Base-by-base conservation (phyloP, 2,797 vertebrate genomes). In the Paramormyrops hopkinsi region DNA sequence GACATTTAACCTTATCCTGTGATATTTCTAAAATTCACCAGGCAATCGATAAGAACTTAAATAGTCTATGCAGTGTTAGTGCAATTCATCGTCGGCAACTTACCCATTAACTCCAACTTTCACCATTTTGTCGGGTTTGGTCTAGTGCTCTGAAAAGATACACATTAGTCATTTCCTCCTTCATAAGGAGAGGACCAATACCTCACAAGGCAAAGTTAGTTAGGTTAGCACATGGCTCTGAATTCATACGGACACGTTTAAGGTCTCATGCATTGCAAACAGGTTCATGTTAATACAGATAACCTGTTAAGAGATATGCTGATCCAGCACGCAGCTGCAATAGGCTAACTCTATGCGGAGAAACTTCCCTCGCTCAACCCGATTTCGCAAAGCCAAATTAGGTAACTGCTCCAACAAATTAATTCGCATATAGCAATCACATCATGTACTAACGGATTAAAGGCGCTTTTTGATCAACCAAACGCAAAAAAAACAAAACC, bases 21-120 rank as follows among this genome's bases (percentile, higher is more conserved):
- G 8, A 82, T 41, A 41, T 33, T 48, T 33, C 33, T 53, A 41
- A 82, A 41, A 37, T 33, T 7, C 37, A 44, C 88, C 25, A 85
- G 79, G 41, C 29, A 65, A 65, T 37, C 54, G 19, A 22, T 41
- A 17, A 7, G n/a, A 88, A 53, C 22, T 29, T 44, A 17, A 7
- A 25, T 29, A 2, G 53, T 8, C 7, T 50, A 6, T 48, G 3
- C 4, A 25, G 19, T 59, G 17, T 53, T 2, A 3, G 22, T 87
- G n/a, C 33, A 22, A 12, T 50, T 12, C 4, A 14, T 73, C 65
- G 48, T 8, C 69, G 29, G 7, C 3, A 0, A 86, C 96, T 96
- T 94, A 97, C 96, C 96, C 96, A 86, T 97, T 97, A 93, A 97
- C 94, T 87, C 96, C 96, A 6, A 97, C 95, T 96, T 97, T 97